Evolutionary conservation across 2,888 invertebrate genomes (phyloP).

Genomic region (Thymelicus sylvestris): DNA sequence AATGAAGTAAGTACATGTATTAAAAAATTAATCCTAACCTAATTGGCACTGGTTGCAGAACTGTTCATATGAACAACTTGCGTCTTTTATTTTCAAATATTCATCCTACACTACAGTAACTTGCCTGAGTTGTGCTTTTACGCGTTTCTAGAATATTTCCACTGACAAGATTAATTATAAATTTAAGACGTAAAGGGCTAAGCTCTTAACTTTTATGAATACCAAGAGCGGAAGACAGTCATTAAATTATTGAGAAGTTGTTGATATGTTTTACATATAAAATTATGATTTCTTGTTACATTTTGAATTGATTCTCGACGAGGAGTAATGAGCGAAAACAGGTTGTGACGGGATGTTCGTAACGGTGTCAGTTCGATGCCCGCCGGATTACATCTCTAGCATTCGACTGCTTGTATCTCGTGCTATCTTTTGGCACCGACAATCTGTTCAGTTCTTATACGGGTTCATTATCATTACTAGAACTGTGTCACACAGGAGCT

Average conservation of each 20-base stretch:
- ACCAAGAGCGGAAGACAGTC: neutral
- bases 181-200: too few species aligned
- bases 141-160: too few species aligned
- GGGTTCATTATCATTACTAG: too few species aligned
- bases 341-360: constrained; percentile 45
- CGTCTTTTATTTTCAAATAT: too few species aligned
- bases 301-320: constrained; percentile 34
- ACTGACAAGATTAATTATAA: too few species aligned
- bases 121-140: too few species aligned
- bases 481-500: too few species aligned
- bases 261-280: neutral
- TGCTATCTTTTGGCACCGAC: constrained; percentile 1
- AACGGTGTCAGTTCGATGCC: constrained; percentile 59
- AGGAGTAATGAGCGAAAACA: constrained; percentile 39
- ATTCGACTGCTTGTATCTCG: constrained; percentile 16
- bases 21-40: too few species aligned
- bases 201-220: neutral
- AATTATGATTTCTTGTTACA: constrained; percentile 13
- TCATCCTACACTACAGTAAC: too few species aligned
- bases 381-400: constrained; percentile 46
- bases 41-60: too few species aligned
- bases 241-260: neutral
- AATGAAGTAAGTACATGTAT: too few species aligned
- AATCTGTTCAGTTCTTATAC: neutral
- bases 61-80: too few species aligned